These are phyloP conservation scores for Lithophane socia DNA, from an alignment of 2,888 invertebrate genomes.

Conservation along the genomic window DNA sequence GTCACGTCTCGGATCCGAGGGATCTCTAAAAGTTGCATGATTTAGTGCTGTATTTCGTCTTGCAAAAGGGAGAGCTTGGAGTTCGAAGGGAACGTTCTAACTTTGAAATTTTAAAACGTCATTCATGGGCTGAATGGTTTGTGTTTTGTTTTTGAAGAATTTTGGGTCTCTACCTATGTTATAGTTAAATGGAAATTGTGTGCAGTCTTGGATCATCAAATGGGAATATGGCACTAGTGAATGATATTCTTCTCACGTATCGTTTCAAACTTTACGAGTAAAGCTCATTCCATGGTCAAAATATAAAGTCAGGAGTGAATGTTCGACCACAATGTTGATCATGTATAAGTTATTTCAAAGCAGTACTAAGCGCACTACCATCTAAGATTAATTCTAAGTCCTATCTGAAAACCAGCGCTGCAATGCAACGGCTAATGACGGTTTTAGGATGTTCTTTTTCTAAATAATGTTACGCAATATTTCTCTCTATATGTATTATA, in stretches of 20 bases:
- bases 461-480: background rate
- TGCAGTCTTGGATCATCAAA: background rate
- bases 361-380: background rate
- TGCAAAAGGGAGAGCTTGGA: constrained; percentile 19
- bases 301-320: background rate
- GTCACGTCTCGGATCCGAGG: constrained; percentile 56
- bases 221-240: background rate
- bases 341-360: background rate
- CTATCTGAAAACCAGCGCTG: constrained; percentile 5
- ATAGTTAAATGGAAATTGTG: background rate
- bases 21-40: constrained; percentile 63
- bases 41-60: constrained; percentile 57
- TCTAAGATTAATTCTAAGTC: background rate
- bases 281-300: background rate
- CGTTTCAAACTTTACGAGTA: background rate
- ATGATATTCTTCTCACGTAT: background rate
- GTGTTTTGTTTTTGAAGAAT: constrained; percentile 10
- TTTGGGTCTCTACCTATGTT: background rate
- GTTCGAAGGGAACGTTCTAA: constrained; percentile 21
- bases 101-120: constrained; percentile 40
- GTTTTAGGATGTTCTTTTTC: background rate
- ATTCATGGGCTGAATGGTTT: background rate
- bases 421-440: background rate
- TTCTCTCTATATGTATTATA: background rate
- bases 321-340: background rate